Conservation (phyloP, 2,888 invertebrate species). For the Coenonympha glycerion region DNA sequence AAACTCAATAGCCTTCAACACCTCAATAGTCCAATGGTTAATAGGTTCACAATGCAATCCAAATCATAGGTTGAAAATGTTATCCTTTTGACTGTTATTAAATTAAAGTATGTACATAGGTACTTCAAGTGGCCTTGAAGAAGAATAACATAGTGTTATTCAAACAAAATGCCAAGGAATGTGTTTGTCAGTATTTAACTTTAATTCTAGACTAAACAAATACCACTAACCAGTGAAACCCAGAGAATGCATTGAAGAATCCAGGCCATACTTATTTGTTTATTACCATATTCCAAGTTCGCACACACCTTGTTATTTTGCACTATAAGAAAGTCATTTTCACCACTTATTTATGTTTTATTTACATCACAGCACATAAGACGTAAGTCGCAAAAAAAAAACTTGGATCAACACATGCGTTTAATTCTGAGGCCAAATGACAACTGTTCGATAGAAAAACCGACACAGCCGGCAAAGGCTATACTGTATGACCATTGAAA, state of each 20-base stretch:
- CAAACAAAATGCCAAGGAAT: too few species aligned
- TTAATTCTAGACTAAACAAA: neutral
- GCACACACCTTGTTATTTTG: slow-evolving; percentile 7
- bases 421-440: slow-evolving; percentile 16
- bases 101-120: too few species aligned
- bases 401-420: slow-evolving; percentile 14
- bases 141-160: too few species aligned
- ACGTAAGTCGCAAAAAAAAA: neutral
- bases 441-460: slow-evolving; percentile 24
- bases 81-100: too few species aligned
- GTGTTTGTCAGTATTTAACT: neutral
- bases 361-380: slow-evolving; percentile 6
- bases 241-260: slow-evolving; percentile 42
- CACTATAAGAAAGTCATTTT: slow-evolving; percentile 10
- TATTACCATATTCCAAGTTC: slow-evolving; percentile 18
- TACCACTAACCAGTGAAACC: slow-evolving; percentile 42
- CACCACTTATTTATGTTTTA: neutral
- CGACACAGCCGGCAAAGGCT: slow-evolving; percentile 5
- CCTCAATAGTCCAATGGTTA: too few species aligned
- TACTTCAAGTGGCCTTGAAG: too few species aligned
- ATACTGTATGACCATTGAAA: slow-evolving; percentile 19
- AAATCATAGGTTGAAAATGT: too few species aligned
- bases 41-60: too few species aligned
- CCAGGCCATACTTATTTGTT: slow-evolving; percentile 43
- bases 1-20: too few species aligned